Evolutionary conservation across 2,113 vertebrate genomes (phyloP).

Genomic region (Dendropsophus ebraccatus): DNA sequence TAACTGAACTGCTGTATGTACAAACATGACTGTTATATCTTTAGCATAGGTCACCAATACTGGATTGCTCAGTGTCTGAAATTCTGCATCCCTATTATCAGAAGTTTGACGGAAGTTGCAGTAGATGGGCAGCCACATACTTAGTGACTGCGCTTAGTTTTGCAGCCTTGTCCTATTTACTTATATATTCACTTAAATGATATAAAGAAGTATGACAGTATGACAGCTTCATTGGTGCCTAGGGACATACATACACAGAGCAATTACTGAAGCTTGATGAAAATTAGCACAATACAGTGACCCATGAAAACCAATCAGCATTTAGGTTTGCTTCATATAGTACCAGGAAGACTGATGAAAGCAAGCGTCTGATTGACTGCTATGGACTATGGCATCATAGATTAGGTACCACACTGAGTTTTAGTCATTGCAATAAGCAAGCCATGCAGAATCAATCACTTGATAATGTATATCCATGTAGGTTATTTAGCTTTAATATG

Average conservation of each 20-base stretch:
- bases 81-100: too few species aligned
- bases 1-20: not conserved
- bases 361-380: not conserved
- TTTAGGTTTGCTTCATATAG: not conserved
- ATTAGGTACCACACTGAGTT: not conserved
- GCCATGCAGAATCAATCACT: conserved; percentile 8
- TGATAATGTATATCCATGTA: not conserved
- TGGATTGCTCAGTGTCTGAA: too few species aligned
- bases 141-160: too few species aligned
- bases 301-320: not conserved
- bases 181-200: not conserved
- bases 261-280: not conserved
- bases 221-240: not conserved
- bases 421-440: not conserved
- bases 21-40: not conserved
- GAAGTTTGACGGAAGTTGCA: too few species aligned
- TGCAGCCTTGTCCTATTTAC: too few species aligned
- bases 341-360: not conserved
- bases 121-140: too few species aligned
- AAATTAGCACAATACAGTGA: not conserved
- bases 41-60: too few species aligned
- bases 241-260: not conserved
- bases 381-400: not conserved
- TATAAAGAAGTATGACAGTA: not conserved
- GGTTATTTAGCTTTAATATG: not conserved